A percentile compares a stretch with the other conserved stretches of the same genome.
Conservation (phyloP, 2,888 invertebrate genomes). For the Tipula confusa region DNA sequence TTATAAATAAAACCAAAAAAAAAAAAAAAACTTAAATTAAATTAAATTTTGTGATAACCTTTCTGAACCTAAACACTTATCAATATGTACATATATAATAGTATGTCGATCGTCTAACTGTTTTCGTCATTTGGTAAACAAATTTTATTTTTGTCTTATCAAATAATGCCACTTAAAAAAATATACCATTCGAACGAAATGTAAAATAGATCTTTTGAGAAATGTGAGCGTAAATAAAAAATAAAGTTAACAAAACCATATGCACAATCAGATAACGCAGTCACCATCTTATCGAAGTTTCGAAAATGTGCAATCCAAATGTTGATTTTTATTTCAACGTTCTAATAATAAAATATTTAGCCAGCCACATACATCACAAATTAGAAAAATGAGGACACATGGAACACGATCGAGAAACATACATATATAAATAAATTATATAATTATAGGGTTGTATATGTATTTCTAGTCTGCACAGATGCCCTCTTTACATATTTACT, state of each 20-base stretch:
- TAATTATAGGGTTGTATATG: not conserved
- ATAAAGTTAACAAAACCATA: conserved; percentile 1
- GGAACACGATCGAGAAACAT: not conserved
- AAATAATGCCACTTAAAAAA: not conserved
- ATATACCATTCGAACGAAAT: not conserved
- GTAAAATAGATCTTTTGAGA: not conserved
- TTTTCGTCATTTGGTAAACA: not conserved
- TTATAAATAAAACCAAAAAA: not conserved
- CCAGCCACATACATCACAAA: not conserved
- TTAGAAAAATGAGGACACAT: not conserved
- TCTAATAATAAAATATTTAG: not conserved
- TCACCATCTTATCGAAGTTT: not conserved
- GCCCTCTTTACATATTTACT: not conserved
- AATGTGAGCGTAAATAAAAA: not conserved
- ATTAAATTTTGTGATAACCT: too few species aligned
- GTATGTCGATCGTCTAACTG: not conserved
- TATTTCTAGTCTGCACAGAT: not conserved
- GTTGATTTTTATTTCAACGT: not conserved
- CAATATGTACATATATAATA: too few species aligned
- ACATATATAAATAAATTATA: not conserved
- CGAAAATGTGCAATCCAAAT: not conserved
- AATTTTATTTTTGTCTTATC: not conserved
- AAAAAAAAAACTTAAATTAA: not conserved
- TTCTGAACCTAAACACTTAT: not conserved
- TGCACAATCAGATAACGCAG: not conserved